Evolutionary conservation across 2,888 invertebrate species (phyloP).

Genomic region (Hypomecis punctinalis): DNA sequence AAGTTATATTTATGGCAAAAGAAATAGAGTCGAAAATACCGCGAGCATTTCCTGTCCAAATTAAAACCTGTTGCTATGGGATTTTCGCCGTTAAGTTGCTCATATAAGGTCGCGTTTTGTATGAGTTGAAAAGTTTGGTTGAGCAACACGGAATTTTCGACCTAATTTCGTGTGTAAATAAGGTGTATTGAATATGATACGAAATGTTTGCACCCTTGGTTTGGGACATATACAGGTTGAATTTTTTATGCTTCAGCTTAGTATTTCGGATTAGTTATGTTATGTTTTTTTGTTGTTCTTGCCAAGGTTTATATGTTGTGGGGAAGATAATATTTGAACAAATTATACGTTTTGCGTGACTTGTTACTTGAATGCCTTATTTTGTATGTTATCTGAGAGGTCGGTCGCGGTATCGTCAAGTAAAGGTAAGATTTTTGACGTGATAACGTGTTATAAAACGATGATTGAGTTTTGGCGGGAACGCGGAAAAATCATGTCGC

Average conservation of each 20-base stretch:
- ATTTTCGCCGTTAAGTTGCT: background rate
- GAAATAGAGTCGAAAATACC: slow-evolving; percentile 33
- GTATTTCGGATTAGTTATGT: slow-evolving; percentile 42
- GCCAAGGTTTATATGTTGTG: slow-evolving; percentile 32
- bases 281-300: slow-evolving; percentile 37
- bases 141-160: slow-evolving; percentile 28
- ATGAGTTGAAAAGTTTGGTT: background rate
- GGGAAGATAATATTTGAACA: slow-evolving; percentile 14
- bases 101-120: slow-evolving; percentile 4
- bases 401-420: too few relatives aligned
- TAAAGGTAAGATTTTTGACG: too few relatives aligned
- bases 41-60: slow-evolving; percentile 24
- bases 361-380: background rate
- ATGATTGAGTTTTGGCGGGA: too few relatives aligned
- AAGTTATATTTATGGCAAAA: slow-evolving; percentile 30
- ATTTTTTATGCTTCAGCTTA: slow-evolving; percentile 51
- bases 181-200: slow-evolving; percentile 36
- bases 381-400: background rate
- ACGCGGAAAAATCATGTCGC: too few relatives aligned
- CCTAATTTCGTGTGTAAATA: slow-evolving; percentile 29
- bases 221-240: slow-evolving; percentile 46
- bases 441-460: too few relatives aligned
- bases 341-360: slow-evolving; percentile 26
- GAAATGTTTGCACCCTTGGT: slow-evolving; percentile 28
- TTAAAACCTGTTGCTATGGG: slow-evolving; percentile 26